Evolutionary conservation across 2,113 vertebrate species (phyloP), one percentile per base, ranked within the genome.

Genomic region (Anolis sagrei): DNA sequence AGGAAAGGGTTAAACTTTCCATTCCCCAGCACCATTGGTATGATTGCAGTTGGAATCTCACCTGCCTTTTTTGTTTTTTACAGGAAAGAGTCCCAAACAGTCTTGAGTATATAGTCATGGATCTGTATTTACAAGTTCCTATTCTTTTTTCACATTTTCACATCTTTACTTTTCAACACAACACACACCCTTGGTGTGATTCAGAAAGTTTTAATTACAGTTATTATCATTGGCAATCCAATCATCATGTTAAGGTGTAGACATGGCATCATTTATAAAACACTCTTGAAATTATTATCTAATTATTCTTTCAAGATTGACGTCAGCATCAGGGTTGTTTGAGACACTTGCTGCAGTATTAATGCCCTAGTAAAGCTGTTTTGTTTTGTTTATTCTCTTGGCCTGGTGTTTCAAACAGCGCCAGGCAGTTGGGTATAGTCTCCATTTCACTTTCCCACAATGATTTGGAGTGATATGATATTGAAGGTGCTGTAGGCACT

Each of bases 181-280:
- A 25, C 10, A 2, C 36, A 68, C 7, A 74, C 44, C 13, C 64
- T 51, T 78, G n/a, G 44, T 0, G 0, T 51, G 69, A 82, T 61
- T 48, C 87, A 78, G 54, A 81, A 73, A 48, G 10, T 32, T 36
- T 19, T 79, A 79, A 79, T 78, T 78, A 75, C 58, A 78, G 1
- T 58, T 25, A 70, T 1, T 3, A 69, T 81, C 81, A 14, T 79
- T 80, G 85, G 10, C 72, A 82, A 90, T 29, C 48, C 58, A 93
- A 61, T 88, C 49, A 51, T 69, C 76, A 84, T 85, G 77, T 85
- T 49, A 27, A 82, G 1, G 23, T 76, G 25, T 73, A 81, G 54
- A 82, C 62, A 1, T 48, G 61, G 61, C 27, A 83, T 32, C 72
- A 73, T 49, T 61, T 69, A 85, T 61, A 87, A 93, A 87, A 75